Base-by-base conservation (phyloP, 2,888 invertebrate genomes). In the Ophraella communa region DNA sequence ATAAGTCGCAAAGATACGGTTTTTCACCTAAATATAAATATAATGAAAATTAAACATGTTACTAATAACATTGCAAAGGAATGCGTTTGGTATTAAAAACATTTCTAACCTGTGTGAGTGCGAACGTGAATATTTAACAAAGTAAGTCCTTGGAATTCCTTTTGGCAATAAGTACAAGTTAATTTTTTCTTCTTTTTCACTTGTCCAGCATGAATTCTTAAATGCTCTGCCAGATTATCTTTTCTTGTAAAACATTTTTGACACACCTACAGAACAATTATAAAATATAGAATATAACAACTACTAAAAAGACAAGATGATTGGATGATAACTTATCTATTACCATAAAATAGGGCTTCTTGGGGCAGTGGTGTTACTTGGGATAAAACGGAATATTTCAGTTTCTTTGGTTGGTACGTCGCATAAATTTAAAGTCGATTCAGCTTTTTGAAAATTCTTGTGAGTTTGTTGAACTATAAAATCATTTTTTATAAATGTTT, bases 1-100 rank as follows among this genome's bases (percentile, higher is more conserved):
- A 93, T 66, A 89, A 81, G 76, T 92, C 88, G 79, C 93, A 93
- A 67, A 87, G 85, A 74, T 88, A 91, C 4, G 90, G 90, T 64
- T 76, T 78, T 69, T 83, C 83, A 23, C 83, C 82, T 82, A 62
- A 51, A 70, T 67, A 61, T 59, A n/a, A 44, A 45, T 1, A 63
- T 54, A 63, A 51, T 45, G 20, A 44, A 55, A 39, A 35, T n/a
- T n/a, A n/a, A n/a, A n/a, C n/a, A n/a, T n/a, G n/a, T n/a, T n/a
- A n/a, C n/a, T n/a, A 45, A 39, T 14, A 5, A 2, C 7, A 14
- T 17, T 17, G 14, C 17, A 17, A 39, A 39, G 17, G n/a, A n/a
- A 5, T 39, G 1, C n/a, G 17, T 10, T 30, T 17, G 2, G 35
- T n/a, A 39, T 7, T 7, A 39, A 5, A 39, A 3, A 2, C 10